Percentiles rank a stretch among this genome's conserved stretches.
phyloP scores from a whole-genome alignment of 1,140 invertebrate genomes.

The Ceratina japonica region DNA sequence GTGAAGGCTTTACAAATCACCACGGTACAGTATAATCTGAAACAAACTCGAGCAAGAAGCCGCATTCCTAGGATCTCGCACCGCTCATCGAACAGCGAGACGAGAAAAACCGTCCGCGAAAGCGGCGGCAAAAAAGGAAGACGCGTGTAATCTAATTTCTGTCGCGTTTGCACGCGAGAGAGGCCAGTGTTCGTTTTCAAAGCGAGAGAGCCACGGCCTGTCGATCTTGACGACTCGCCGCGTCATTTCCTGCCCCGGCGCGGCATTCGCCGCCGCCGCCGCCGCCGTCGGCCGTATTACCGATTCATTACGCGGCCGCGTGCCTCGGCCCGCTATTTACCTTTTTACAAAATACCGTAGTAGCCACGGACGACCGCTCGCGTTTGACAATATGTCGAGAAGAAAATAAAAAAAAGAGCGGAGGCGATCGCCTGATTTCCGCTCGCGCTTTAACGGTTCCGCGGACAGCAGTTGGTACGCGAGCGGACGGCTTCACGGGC shows the following conservation, averaged over 20 bases:
- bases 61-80: neutral
- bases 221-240: constrained; percentile 13
- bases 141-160: constrained; percentile 29
- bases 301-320: constrained; percentile 33
- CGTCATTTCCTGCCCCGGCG: constrained; percentile 22
- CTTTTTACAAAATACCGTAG: constrained; percentile 17
- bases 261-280: too few relatives aligned
- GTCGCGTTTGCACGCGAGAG: constrained; percentile 4
- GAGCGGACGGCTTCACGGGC: constrained; percentile 57
- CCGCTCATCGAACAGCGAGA: neutral
- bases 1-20: neutral
- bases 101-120: neutral
- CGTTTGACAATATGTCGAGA: neutral
- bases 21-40: neutral
- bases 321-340: constrained; percentile 4
- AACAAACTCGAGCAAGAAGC: neutral
- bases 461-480: constrained; percentile 72
- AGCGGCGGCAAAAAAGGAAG: neutral
- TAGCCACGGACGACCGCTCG: neutral
- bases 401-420: neutral
- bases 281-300: constrained; percentile 24
- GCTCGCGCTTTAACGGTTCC: constrained; percentile 68
- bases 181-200: constrained; percentile 15
- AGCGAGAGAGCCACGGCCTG: neutral
- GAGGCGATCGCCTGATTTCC: constrained; percentile 52